Evolutionary conservation across 1,140 invertebrate genomes (phyloP).

Genomic region (Coptotermes formosanus): DNA sequence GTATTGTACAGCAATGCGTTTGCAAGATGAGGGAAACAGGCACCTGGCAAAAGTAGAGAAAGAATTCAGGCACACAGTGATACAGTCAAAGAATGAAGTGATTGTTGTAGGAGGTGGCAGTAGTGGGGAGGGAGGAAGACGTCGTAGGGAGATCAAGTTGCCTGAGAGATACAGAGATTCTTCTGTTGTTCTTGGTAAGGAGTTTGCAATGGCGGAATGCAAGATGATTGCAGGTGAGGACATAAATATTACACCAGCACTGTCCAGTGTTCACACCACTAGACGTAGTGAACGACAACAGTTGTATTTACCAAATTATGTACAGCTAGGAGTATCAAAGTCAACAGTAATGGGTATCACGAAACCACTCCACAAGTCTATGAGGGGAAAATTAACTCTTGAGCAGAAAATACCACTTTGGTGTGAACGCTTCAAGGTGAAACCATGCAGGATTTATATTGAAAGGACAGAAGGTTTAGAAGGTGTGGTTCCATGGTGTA

Average conservation of each 20-base stretch:
- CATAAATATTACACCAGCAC: neutral
- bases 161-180: constrained; percentile 47
- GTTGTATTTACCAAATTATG: neutral
- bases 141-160: constrained; percentile 42
- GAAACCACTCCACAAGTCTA: neutral
- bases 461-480: neutral
- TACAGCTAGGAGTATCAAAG: neutral
- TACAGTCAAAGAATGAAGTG: constrained; percentile 46
- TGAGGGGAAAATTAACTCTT: neutral
- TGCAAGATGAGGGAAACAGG: constrained; percentile 46
- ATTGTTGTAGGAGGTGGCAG: constrained; percentile 45
- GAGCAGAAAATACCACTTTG: neutral
- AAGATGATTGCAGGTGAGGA: constrained; percentile 38
- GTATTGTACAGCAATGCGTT: constrained; percentile 43
- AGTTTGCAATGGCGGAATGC: constrained; percentile 36
- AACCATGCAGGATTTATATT: neutral
- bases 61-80: constrained; percentile 50
- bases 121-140: constrained; percentile 39
- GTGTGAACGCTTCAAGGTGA: neutral
- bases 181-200: constrained; percentile 33
- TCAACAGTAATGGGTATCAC: neutral
- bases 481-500: neutral
- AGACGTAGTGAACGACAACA: neutral
- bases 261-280: neutral
- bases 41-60: constrained; percentile 47